phyloP scores from a whole-genome alignment of 2,888 invertebrate genomes.

The Nemurella pictetii region DNA sequence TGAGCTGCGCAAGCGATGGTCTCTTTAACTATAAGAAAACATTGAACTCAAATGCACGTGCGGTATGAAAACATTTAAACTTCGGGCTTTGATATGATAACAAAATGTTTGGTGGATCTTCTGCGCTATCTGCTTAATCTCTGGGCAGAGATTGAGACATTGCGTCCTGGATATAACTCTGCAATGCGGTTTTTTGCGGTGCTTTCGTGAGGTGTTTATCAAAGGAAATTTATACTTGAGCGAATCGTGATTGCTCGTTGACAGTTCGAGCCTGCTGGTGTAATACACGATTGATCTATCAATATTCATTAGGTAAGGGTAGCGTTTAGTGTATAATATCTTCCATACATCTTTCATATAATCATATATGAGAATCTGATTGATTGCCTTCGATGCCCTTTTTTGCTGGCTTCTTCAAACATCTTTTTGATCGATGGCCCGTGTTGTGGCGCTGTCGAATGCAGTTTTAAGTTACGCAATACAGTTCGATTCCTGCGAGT shows the following conservation, averaged over 20 bases:
- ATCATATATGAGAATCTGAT: neutral
- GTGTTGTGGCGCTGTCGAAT: neutral
- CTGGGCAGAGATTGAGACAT: neutral
- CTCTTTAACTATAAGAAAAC: neutral
- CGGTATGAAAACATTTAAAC: conserved; percentile 6
- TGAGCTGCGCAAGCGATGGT: neutral
- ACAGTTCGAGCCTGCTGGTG: neutral
- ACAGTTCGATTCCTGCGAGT: neutral
- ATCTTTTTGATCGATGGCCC: neutral
- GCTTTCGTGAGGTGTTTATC: neutral
- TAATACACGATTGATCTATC: neutral
- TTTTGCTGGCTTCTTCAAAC: neutral
- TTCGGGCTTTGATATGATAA: neutral
- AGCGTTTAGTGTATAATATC: too few relatives aligned
- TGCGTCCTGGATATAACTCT: neutral
- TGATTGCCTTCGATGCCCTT: neutral
- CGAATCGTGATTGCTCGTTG: neutral
- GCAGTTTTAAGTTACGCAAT: neutral
- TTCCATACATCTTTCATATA: too few relatives aligned
- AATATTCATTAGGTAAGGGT: neutral
- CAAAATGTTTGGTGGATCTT: neutral
- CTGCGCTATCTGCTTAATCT: neutral
- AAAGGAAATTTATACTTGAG: neutral
- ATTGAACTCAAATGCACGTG: neutral
- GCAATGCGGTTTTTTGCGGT: neutral